Base-by-base conservation (phyloP, 2,113 vertebrate species). In the Odocoileus hemionus region DNA sequence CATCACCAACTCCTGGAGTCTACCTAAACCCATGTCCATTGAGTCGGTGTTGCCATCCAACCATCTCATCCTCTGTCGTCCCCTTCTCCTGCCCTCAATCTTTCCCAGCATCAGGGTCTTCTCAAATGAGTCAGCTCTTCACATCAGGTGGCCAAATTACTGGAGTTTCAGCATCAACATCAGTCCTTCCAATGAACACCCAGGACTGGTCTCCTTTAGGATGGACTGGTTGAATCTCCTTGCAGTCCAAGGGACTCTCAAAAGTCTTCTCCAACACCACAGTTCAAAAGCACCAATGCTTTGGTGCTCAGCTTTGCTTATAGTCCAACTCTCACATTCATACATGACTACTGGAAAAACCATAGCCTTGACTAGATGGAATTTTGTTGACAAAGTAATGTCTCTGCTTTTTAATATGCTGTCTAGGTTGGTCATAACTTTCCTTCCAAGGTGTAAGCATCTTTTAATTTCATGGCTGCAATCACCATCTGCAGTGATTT, bases 271-370 rank as follows among this genome's bases (percentile, higher is more conserved):
- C 0, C 33, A 67, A n/a, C 61, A n/a, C 33, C 61, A 67, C 61
- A 67, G 33, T 67, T 67, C 61, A 67, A n/a, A 67, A 67, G 33
- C 33, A 67, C 19, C 33, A 19, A 8, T 67, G 17, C 1, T 17
- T 67, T 1, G 0, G 33, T 1, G 1, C 16, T n/a, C 16, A 67
- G 33, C 33, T n/a, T 67, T n/a, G 16, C 19, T 67, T 67, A 19
- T n/a, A 4, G 14, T 67, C 61, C 61, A 67, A 67, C 3, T 67
- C 33, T 67, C 61, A n/a, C 7, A 19, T 67, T 4, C 16, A 17
- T n/a, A n/a, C 33, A n/a, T n/a, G 61, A 4, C 61, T 2, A 67
- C 33, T 67, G 61, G 16, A 67, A n/a, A 67, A n/a, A 67, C 16
- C 61, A n/a, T n/a, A 64, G 61, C 61, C 61, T 64, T 64, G 16